Evolutionary conservation across 1,140 invertebrate genomes (phyloP).

Genomic region (Nasonia vitripennis): DNA sequence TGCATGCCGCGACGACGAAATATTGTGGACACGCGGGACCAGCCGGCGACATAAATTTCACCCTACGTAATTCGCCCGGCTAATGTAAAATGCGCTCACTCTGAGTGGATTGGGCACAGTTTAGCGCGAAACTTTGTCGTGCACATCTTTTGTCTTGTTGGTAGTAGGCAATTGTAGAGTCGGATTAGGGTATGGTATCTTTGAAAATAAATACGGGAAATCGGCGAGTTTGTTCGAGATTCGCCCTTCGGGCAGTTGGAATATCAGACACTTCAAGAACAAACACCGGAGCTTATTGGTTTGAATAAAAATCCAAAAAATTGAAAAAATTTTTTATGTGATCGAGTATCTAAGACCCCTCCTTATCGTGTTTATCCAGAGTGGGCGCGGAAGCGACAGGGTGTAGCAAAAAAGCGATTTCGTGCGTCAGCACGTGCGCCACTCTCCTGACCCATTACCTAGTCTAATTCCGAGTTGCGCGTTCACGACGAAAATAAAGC

Average conservation of each 20-base stretch:
- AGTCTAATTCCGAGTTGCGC: background rate
- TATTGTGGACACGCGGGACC: conserved; percentile 62
- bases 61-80: conserved; percentile 66
- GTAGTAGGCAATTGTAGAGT: background rate
- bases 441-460: conserved; percentile 8
- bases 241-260: too few species aligned
- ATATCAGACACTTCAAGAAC: too few species aligned
- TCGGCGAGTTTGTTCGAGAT: background rate
- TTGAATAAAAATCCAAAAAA: too few species aligned
- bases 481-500: conserved; percentile 1
- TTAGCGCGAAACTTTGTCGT: conserved; percentile 50
- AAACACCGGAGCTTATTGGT: too few species aligned
- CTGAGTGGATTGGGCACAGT: background rate
- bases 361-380: background rate
- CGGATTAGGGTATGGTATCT: background rate
- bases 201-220: conserved; percentile 21
- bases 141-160: conserved; percentile 14
- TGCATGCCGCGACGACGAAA: conserved; percentile 56
- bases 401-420: conserved; percentile 3
- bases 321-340: too few species aligned
- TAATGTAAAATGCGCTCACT: conserved; percentile 66
- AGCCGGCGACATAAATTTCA: conserved; percentile 67
- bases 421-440: conserved; percentile 12
- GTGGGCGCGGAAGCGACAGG: background rate
- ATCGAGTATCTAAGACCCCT: background rate